Conservation (phyloP, 2,888 invertebrate species). For the Synergus gifuensis region DNA sequence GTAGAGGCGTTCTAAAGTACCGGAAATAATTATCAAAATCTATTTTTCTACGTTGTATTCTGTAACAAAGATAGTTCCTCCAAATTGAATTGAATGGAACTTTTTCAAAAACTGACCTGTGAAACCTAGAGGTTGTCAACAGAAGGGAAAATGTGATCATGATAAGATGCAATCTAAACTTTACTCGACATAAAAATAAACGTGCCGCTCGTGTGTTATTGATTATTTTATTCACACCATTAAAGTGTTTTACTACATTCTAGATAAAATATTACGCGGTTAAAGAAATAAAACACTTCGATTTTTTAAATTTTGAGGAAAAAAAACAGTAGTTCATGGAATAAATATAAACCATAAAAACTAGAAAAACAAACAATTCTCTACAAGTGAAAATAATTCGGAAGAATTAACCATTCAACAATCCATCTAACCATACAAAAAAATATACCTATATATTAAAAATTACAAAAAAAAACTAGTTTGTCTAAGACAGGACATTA, state of each 20-base stretch:
- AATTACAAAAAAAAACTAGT: too few species aligned
- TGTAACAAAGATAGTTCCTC: background rate
- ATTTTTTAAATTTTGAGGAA: background rate
- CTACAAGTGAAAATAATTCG: too few species aligned
- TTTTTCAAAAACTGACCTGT: too few species aligned
- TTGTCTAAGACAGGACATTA: background rate
- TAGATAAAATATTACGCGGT: background rate
- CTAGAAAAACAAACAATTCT: too few species aligned
- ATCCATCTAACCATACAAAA: too few species aligned
- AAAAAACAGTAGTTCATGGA: background rate
- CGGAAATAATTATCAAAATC: slow-evolving; percentile 9
- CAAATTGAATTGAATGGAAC: too few species aligned
- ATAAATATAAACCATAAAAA: too few species aligned
- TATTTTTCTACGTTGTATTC: slow-evolving; percentile 2
- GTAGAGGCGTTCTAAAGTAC: slow-evolving; percentile 1
- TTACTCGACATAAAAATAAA: slow-evolving; percentile 10
- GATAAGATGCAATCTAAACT: background rate
- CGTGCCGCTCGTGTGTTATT: slow-evolving; percentile 1
- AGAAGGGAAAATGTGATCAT: background rate
- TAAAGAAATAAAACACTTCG: background rate
- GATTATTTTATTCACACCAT: slow-evolving; percentile 8
- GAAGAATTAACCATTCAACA: too few species aligned
- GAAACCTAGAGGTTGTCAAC: too few species aligned
- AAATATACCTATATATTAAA: too few species aligned
- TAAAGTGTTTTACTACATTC: background rate